A percentile compares a stretch with the other conserved stretches of the same genome.
phyloP scores from a whole-genome alignment of 2,113 vertebrate genomes.

The Neolamprologus modestus region DNA sequence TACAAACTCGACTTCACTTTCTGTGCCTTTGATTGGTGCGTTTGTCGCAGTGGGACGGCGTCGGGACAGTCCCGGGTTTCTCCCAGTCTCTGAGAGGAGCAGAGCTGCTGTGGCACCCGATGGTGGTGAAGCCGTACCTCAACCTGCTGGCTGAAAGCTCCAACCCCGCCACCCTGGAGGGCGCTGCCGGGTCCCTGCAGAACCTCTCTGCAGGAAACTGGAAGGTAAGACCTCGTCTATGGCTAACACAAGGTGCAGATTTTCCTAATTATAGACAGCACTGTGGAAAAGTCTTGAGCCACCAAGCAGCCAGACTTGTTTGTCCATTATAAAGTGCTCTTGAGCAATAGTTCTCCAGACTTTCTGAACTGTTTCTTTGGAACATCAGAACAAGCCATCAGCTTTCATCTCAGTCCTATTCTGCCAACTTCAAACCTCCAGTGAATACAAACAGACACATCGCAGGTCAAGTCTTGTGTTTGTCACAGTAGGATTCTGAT shows the following conservation, averaged over 20 bases:
- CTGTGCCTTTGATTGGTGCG: background rate
- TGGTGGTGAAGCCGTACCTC: slow-evolving; percentile 94
- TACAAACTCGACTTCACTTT: background rate
- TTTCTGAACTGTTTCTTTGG: background rate
- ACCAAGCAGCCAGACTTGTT: background rate
- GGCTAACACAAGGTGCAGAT: background rate
- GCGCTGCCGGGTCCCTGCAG: slow-evolving; percentile 93
- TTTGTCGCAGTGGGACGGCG: slow-evolving; percentile 85
- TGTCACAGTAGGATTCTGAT: background rate
- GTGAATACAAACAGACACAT: background rate
- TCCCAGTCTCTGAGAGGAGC: slow-evolving; percentile 88
- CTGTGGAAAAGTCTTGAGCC: background rate
- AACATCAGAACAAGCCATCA: background rate
- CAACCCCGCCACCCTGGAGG: slow-evolving; percentile 94
- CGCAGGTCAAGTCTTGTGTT: background rate
- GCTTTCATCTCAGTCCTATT: background rate
- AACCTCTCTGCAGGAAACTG: slow-evolving; percentile 97
- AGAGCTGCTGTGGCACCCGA: slow-evolving; percentile 96
- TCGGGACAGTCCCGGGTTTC: slow-evolving; percentile 87
- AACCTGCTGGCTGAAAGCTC: slow-evolving; percentile 96
- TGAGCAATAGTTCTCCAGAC: background rate
- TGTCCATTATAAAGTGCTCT: background rate
- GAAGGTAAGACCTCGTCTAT: slow-evolving; percentile 72
- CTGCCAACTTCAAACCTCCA: background rate
- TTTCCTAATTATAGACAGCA: background rate